phyloP scores from a whole-genome alignment of 2,888 invertebrate species.

The Tricholauxania praeusta region DNA sequence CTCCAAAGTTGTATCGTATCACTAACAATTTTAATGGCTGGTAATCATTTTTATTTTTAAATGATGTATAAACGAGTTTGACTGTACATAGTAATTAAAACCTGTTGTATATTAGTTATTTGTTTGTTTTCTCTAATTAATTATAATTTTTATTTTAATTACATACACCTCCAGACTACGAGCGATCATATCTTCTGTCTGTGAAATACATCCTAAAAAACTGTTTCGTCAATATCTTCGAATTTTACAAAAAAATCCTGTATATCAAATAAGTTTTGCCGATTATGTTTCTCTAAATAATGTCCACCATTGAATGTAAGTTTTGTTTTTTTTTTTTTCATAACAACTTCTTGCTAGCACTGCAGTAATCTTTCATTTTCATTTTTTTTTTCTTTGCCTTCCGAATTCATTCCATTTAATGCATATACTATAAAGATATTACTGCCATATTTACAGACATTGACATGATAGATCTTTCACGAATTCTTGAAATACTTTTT shows the following conservation, averaged over 20 bases:
- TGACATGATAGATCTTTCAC: no score
- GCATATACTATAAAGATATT: no score
- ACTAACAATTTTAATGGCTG: no score
- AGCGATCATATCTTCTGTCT: conserved; percentile 44
- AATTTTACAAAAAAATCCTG: conserved; percentile 44
- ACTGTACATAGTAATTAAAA: conserved; percentile 12
- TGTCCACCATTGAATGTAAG: conserved; percentile 2
- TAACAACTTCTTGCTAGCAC: no score
- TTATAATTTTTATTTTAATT: conserved; percentile 25
- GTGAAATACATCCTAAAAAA: conserved; percentile 47
- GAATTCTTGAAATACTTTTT: no score
- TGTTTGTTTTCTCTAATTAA: conserved; percentile 22
- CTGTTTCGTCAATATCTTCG: conserved; percentile 44
- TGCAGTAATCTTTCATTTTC: no score
- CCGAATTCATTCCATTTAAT: no score
- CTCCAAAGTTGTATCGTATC: no score
- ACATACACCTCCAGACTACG: conserved; percentile 41
- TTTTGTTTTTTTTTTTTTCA: background rate
- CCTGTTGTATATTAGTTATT: conserved; percentile 13
- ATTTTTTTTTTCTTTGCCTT: no score
- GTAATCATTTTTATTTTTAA: no score
- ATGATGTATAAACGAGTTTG: no score
- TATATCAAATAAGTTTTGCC: conserved; percentile 6
- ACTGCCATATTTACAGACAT: no score
- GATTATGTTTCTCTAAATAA: background rate